Evolutionary conservation across 2,113 vertebrate genomes (phyloP).

Genomic region (Chaetura pelagica): DNA sequence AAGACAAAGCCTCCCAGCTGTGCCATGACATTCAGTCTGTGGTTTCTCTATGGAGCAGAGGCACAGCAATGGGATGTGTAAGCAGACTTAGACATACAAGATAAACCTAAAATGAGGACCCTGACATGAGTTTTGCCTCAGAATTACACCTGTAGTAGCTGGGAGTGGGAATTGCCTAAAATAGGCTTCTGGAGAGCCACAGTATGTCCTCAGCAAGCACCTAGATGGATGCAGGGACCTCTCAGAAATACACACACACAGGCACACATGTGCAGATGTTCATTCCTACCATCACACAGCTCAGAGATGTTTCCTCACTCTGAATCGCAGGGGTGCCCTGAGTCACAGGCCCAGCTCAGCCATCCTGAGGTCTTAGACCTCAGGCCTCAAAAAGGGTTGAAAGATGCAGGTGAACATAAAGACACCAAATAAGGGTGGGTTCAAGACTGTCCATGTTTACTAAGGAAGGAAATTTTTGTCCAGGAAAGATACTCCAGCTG

Average conservation of each 20-base stretch:
- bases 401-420: not conserved
- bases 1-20: not conserved
- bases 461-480: not conserved
- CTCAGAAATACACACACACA: fast-evolving
- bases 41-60: not conserved
- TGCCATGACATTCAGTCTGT: not conserved
- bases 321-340: not conserved
- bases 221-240: not conserved
- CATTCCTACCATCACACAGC: not conserved
- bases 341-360: not conserved
- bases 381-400: not conserved
- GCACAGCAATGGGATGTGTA: not conserved
- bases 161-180: not conserved
- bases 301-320: not conserved
- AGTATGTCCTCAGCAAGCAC: not conserved
- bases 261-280: not conserved
- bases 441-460: not conserved
- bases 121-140: not conserved
- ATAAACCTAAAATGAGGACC: not conserved
- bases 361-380: not conserved
- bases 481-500: not conserved
- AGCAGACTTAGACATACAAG: not conserved
- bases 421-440: not conserved
- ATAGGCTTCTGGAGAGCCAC: not conserved
- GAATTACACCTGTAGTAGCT: not conserved